These are phyloP conservation scores for Troilus luridus DNA, from an alignment of 2,888 invertebrate species.

Conservation along the genomic window DNA sequence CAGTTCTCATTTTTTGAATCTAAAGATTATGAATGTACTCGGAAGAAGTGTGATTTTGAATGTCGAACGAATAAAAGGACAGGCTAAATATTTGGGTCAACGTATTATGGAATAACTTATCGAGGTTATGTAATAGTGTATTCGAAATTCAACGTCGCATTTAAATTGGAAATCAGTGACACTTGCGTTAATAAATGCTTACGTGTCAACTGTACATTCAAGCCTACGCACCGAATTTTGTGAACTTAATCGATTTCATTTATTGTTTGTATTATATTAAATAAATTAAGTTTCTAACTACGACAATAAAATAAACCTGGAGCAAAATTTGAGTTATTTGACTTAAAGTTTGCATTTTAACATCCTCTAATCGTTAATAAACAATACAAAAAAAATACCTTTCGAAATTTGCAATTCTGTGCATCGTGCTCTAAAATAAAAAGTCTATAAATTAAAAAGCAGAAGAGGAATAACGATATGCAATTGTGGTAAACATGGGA, in stretches of 20 bases:
- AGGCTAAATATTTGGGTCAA: neutral
- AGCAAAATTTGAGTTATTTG: too few species aligned
- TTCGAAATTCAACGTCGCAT: slow-evolving; percentile 10
- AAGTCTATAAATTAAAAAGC: too few species aligned
- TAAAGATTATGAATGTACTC: too few species aligned
- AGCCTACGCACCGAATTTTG: neutral
- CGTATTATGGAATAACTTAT: neutral
- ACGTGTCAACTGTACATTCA: neutral
- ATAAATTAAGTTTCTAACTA: neutral
- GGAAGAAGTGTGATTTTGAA: neutral
- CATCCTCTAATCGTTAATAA: too few species aligned
- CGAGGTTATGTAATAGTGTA: slow-evolving; percentile 17
- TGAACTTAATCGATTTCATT: neutral
- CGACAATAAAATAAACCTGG: too few species aligned
- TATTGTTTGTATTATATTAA: neutral
- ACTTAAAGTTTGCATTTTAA: too few species aligned
- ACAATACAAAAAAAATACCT: too few species aligned
- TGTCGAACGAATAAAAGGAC: neutral
- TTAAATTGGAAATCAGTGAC: neutral
- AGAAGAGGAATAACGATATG: too few species aligned
- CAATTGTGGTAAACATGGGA: too few species aligned
- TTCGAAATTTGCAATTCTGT: too few species aligned
- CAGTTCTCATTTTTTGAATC: too few species aligned
- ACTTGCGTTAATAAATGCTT: neutral
- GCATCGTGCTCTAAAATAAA: too few species aligned